phyloP scores from a whole-genome alignment of 2,113 vertebrate species.

The mouse (Mus musculus) region GRCm39 chr14:121497001-121497500 shows the following conservation, averaged over 20 bases:
- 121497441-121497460: background rate
- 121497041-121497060: background rate
- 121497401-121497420: background rate
- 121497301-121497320: background rate
- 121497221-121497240: background rate
- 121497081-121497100: background rate
- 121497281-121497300: background rate
- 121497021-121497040: background rate
- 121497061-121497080: background rate
- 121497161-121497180: fast-evolving
- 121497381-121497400: too few relatives aligned
- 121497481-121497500: background rate
- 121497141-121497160: background rate
- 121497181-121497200: background rate
- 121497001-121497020: background rate
- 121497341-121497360: background rate
- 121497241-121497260: background rate
- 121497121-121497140: background rate
- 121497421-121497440: background rate
- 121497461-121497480: background rate
- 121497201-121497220: background rate
- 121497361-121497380: background rate
- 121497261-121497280: background rate
- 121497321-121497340: too few relatives aligned
- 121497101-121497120: background rate